Base-by-base conservation (phyloP, 2,888 invertebrate genomes). In the Dryobotodes eremita region DNA sequence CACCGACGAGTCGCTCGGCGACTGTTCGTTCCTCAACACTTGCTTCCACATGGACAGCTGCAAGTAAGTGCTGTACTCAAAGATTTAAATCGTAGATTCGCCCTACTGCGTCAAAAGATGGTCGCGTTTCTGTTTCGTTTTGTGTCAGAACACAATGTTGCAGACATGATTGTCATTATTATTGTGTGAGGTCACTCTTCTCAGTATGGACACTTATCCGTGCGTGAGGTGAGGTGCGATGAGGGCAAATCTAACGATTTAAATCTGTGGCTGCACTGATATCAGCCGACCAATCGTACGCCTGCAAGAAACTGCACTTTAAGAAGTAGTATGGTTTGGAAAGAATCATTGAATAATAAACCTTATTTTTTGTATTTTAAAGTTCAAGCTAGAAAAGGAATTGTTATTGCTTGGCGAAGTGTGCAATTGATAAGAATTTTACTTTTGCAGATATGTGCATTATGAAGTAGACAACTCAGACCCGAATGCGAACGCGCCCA, bases 1-100 rank as follows among this genome's bases (percentile, higher is more conserved):
- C 93, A 99, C 99, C 0, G 99, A 99, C 92, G 99, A 99, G 95
- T 98, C 98, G 0, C 97, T 99, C 2, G 99, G 99, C 0, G 99
- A 99, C 94, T 99, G 99, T 93, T 99, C 99, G 31, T 99, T 99
- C 94, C 97, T 99, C 5, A 99, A 99, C 94, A 99, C 99, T 0
- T 99, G 99, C 94, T 99, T 99, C 93, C 99, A 99, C 93, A 99
- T 99, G 99, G 99, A 99, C 89, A 99, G 99, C 61, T 99, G 99
- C 98, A 99, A 99, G 98, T 98, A 91, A 94, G 95, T 82, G n/a
- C 53, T 53, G 53, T 23, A 36, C 31, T 4, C 11, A 36, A 42
- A 6, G 2, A 42, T 42, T 42, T 0, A 42, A 42, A 42, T 4
- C 42, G 42, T 42, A 42, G 7, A 42, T 42, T 42, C 42, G 42